A percentile compares a stretch with the other conserved stretches of the same genome.
phyloP scores from a whole-genome alignment of 2,797 vertebrate genomes.

The Micrastur ruficollis region DNA sequence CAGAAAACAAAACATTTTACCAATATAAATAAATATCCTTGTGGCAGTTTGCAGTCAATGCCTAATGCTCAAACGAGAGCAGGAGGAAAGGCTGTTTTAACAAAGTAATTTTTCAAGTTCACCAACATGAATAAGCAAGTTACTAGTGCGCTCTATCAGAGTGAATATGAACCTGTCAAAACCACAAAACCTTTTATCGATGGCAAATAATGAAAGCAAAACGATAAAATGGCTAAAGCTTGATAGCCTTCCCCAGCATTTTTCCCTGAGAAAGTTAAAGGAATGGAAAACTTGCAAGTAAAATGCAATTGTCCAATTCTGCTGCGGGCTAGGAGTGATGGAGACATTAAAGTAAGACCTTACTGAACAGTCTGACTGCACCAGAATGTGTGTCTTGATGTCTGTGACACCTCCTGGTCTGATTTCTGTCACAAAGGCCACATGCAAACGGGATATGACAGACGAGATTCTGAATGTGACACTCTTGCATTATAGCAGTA shows the following conservation, averaged over 20 bases:
- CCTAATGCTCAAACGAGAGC: not conserved
- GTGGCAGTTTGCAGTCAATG: not conserved
- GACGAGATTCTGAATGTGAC: not conserved
- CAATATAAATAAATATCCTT: not conserved
- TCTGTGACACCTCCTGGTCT: not conserved
- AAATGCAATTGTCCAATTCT: not conserved
- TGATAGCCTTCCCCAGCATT: not conserved
- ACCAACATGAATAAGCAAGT: not conserved
- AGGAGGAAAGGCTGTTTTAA: not conserved
- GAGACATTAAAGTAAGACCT: not conserved
- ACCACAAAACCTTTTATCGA: not conserved
- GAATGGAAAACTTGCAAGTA: not conserved
- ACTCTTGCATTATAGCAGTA: not conserved
- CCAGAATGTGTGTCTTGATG: not conserved
- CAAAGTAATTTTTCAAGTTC: slow-evolving; percentile 42
- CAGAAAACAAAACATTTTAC: not conserved
- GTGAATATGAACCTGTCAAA: slow-evolving; percentile 14
- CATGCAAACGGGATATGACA: not conserved
- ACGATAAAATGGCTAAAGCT: not conserved
- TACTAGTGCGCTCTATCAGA: not conserved
- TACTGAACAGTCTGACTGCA: not conserved
- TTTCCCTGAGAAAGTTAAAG: not conserved
- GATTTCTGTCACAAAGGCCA: not conserved
- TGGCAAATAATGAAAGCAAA: slow-evolving; percentile 18
- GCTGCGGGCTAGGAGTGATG: not conserved